Evolutionary conservation across 64 coral and sea anemone species (phyloP), one percentile per base, ranked within the genome.

Genomic region (Montipora capricornis): DNA sequence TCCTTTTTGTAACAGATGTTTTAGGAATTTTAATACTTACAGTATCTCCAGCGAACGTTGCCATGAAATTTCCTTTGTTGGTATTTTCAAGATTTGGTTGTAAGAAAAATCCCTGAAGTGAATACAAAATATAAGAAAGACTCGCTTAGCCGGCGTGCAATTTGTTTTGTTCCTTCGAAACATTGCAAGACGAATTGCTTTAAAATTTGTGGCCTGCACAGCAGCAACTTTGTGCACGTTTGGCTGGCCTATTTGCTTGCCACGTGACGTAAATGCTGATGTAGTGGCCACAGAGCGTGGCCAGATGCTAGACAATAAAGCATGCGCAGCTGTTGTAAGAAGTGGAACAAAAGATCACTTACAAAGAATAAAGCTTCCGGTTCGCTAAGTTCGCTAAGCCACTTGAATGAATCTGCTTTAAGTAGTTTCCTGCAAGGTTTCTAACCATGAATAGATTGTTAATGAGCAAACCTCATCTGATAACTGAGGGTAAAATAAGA

Each of bases 41-140:
- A 74, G 20, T 29, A 26, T 20, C 22, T 19, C 20, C 20, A 74
- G 71, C 3, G n/a, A 4, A 29, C n/a, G 71, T 22, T 74, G 5
- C 46, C 15, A 17, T 8, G 77, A 79, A 8, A 50, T 1, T 50
- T 45, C 46, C 0, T 79, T 44, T 46, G 16, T 16, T 50, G 77
- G 46, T 19, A 79, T 50, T 5, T 79, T 47, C 11, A 14, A 19
- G 1, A 81, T 59, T 19, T 26, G 52, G 53, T 81, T 81, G 79
- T 81, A 9, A 4, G 79, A 81, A 51, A 81, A 44, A 81, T 81
- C 79, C 79, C 79, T 81, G 10, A 74, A 19, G 20, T 20, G 20
- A 29, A 74, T 22, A 3, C 8, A 74, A 20, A 29, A 74, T 3
- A 74, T 5, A 26, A 7, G 20, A 9, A 3, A 22, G 71, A 29